phyloP scores from a whole-genome alignment of 1,140 invertebrate genomes.

The Heliconius nattereri region DNA sequence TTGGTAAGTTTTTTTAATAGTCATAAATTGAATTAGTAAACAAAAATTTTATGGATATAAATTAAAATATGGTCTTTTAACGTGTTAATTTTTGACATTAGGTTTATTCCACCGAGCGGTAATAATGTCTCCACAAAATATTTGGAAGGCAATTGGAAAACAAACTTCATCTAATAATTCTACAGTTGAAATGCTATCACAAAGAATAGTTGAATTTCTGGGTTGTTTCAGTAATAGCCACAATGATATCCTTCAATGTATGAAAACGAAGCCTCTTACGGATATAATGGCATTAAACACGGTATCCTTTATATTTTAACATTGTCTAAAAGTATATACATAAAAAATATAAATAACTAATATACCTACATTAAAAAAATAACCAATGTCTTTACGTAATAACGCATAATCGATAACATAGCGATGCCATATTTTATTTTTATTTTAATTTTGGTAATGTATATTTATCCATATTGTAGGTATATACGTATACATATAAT shows the following conservation, averaged over 20 bases:
- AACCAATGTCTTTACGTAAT: too few relatives aligned
- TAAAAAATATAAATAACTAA: too few relatives aligned
- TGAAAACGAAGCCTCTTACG: slow-evolving; percentile 83
- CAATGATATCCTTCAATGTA: slow-evolving; percentile 82
- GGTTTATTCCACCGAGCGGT: slow-evolving; percentile 71
- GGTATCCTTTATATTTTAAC: slow-evolving; percentile 61
- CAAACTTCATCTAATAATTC: slow-evolving; percentile 39
- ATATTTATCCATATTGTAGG: too few relatives aligned
- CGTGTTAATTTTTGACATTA: slow-evolving; percentile 35
- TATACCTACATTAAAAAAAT: too few relatives aligned
- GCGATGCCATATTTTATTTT: too few relatives aligned
- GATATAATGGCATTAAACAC: slow-evolving; percentile 83
- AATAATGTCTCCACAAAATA: slow-evolving; percentile 68
- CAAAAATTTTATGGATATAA: too few relatives aligned
- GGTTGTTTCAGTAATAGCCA: slow-evolving; percentile 56
- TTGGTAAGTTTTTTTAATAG: slow-evolving; percentile 67
- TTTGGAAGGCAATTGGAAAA: slow-evolving; percentile 63
- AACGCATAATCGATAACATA: too few relatives aligned
- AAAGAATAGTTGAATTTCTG: slow-evolving; percentile 48
- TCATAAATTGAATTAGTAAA: too few relatives aligned
- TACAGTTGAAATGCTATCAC: slow-evolving; percentile 51
- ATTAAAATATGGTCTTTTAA: slow-evolving; percentile 7
- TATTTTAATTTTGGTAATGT: too few relatives aligned
- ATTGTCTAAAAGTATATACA: background rate
- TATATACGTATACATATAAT: too few relatives aligned